Conservation (phyloP, 2,888 invertebrate genomes). For the Drosophila formosana region DNA sequence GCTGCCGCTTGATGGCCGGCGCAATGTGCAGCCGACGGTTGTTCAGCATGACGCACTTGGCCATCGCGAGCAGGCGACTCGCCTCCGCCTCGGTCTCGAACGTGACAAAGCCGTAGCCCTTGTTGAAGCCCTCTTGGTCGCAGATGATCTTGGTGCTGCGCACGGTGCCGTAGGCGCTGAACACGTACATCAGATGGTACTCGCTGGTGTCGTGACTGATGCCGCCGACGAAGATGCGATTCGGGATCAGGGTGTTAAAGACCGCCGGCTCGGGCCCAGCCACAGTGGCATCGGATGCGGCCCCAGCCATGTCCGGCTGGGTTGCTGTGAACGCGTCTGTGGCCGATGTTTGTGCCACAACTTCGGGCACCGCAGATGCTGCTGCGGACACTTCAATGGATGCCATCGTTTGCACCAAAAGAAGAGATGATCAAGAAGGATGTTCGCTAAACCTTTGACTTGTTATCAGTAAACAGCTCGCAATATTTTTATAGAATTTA, state of each 20-base stretch:
- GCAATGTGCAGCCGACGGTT: slow-evolving; percentile 45
- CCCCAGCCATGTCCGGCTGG: no score
- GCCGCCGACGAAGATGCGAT: slow-evolving; percentile 97
- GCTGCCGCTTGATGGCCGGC: slow-evolving; percentile 39
- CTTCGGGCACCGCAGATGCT: neutral
- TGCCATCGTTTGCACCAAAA: slow-evolving; percentile 8
- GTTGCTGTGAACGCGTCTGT: no score
- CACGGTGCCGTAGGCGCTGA: slow-evolving; percentile 93
- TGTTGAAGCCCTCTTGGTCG: slow-evolving; percentile 96
- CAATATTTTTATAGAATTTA: neutral
- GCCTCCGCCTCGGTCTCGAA: slow-evolving; percentile 94
- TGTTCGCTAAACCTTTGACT: no score
- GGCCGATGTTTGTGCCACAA: no score
- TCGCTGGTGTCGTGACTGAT: slow-evolving; percentile 94
- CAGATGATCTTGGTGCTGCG: slow-evolving; percentile 96
- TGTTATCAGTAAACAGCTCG: no score
- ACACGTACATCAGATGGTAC: slow-evolving; percentile 93
- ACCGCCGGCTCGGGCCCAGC: no score
- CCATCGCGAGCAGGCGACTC: slow-evolving; percentile 88
- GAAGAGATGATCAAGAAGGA: no score
- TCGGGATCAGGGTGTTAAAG: slow-evolving; percentile 93
- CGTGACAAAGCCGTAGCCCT: slow-evolving; percentile 90
- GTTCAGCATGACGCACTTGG: slow-evolving; percentile 20
- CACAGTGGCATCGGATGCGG: neutral
- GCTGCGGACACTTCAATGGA: slow-evolving; percentile 6